Conservation (phyloP, 1,140 invertebrate genomes). For the Archegozetes longisetosus region DNA sequence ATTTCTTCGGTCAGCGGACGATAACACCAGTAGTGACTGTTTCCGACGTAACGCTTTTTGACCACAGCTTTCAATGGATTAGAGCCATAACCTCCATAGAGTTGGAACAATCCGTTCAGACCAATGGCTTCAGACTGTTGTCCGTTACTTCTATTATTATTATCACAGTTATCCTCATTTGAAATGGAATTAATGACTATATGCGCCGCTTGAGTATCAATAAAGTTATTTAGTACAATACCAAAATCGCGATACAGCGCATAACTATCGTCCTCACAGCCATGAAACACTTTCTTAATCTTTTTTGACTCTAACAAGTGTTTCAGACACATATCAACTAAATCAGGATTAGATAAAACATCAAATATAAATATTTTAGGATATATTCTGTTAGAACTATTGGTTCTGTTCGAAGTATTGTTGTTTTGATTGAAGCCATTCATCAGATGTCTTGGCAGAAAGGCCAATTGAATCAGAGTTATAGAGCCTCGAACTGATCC, state of each 20-base stretch:
- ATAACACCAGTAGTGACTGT: neutral
- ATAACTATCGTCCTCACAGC: neutral
- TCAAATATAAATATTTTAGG: conserved; percentile 9
- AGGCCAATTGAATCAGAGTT: conserved; percentile 9
- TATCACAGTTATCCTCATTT: neutral
- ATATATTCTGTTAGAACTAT: neutral
- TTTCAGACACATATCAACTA: neutral
- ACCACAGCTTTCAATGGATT: conserved; percentile 3
- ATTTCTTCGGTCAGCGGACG: conserved; percentile 3
- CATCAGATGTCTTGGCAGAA: neutral
- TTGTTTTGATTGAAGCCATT: neutral
- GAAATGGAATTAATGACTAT: neutral
- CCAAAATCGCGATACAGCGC: neutral
- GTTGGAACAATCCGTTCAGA: neutral
- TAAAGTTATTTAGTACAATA: neutral
- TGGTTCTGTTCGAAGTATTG: neutral
- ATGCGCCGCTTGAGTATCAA: conserved; percentile 6
- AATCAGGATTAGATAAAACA: neutral
- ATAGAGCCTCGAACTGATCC: conserved; percentile 2
- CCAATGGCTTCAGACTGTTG: neutral
- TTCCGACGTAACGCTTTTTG: conserved; percentile 3
- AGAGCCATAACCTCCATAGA: neutral
- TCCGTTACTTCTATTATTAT: neutral
- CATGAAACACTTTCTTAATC: conserved; percentile 7
- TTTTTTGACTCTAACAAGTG: neutral